Evolutionary conservation across 2,113 vertebrate species (phyloP).

Genomic region (Thomomys bottae): DNA sequence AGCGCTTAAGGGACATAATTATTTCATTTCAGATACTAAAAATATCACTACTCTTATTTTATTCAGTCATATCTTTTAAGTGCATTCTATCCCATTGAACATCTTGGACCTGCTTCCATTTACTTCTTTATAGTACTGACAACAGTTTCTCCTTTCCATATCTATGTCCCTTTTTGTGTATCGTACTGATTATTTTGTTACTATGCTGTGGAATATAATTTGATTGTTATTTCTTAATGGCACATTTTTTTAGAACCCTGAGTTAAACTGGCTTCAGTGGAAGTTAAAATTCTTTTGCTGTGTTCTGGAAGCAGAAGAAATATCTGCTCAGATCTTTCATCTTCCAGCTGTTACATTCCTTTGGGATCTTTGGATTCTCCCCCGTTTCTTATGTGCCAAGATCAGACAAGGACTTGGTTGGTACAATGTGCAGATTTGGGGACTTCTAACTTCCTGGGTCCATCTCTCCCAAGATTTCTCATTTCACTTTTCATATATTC

Average conservation of each 20-base stretch:
- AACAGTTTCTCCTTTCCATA: neutral
- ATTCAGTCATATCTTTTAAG: neutral
- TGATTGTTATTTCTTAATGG: neutral
- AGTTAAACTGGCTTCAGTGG: neutral
- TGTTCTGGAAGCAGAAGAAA: neutral
- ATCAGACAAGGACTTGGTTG: neutral
- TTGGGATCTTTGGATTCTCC: neutral
- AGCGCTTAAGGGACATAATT: neutral
- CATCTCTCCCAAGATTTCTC: neutral
- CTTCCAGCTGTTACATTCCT: neutral
- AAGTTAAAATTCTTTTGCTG: neutral
- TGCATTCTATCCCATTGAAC: neutral
- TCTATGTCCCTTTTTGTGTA: neutral
- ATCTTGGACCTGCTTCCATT: neutral
- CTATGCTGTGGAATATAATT: neutral
- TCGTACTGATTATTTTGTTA: neutral
- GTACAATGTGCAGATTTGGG: neutral
- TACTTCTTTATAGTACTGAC: neutral
- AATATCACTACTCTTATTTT: neutral
- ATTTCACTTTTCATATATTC: neutral
- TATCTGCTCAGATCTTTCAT: neutral
- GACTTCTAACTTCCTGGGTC: neutral
- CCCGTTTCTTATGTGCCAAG: neutral
- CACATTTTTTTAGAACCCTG: neutral
- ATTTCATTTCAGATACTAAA: neutral